phyloP scores from a whole-genome alignment of 2,113 vertebrate genomes.

The Muntiacus muntjak region DNA sequence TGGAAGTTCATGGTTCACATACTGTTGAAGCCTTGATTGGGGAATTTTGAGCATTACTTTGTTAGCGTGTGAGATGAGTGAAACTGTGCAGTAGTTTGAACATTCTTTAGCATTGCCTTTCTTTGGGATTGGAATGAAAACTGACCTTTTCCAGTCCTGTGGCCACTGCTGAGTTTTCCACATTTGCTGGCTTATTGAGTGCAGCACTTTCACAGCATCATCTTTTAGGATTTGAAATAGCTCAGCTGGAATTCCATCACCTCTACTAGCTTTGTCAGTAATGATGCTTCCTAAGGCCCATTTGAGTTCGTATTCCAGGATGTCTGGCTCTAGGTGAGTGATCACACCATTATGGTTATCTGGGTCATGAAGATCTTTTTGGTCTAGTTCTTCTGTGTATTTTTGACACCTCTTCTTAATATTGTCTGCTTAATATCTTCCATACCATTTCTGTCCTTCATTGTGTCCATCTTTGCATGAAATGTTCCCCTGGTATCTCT shows the following conservation, averaged over 20 bases:
- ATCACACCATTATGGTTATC: not conserved
- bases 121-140: not conserved
- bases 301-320: not conserved
- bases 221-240: not conserved
- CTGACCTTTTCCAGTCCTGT: not conserved
- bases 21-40: not conserved
- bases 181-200: not conserved
- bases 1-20: not conserved
- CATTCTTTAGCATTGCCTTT: not conserved
- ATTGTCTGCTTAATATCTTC: too few species aligned
- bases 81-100: not conserved
- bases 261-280: not conserved
- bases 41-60: not conserved
- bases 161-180: not conserved
- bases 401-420: not conserved
- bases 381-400: not conserved
- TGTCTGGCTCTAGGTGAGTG: not conserved
- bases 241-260: not conserved
- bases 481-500: not conserved
- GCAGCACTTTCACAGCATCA: not conserved
- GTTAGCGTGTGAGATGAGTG: not conserved
- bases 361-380: not conserved
- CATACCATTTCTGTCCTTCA: not conserved
- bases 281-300: not conserved
- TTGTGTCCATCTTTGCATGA: not conserved